phyloP scores from a whole-genome alignment of 2,888 invertebrate species.

The Agonopterix arenella region DNA sequence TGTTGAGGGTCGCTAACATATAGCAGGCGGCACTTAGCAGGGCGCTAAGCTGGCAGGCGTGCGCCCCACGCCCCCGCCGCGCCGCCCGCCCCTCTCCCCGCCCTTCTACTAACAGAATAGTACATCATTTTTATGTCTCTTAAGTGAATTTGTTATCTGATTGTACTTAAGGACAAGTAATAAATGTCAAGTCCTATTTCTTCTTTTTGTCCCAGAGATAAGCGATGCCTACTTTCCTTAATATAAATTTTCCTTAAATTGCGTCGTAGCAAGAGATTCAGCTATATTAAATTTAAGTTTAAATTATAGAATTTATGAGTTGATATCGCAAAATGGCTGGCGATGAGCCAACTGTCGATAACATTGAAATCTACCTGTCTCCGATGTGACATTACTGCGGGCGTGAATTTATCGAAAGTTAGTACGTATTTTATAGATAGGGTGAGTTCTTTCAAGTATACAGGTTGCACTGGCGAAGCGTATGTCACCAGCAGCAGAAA shows the following conservation, averaged over 20 bases:
- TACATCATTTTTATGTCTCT: constrained; percentile 40
- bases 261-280: background rate
- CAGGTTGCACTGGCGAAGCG: constrained; percentile 15
- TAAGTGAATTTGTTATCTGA: constrained; percentile 51
- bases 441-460: constrained; percentile 8
- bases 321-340: constrained; percentile 21
- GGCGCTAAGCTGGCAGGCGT: constrained; percentile 36
- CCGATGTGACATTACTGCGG: background rate
- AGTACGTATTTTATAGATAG: background rate
- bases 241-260: background rate
- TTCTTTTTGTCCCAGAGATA: constrained; percentile 19
- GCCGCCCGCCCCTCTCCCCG: background rate
- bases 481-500: constrained; percentile 53
- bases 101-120: constrained; percentile 19
- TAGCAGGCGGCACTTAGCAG: constrained; percentile 14
- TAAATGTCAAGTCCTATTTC: constrained; percentile 31
- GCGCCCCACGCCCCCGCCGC: constrained; percentile 13
- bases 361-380: constrained; percentile 20
- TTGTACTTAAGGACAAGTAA: constrained; percentile 33
- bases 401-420: background rate
- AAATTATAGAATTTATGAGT: constrained; percentile 23
- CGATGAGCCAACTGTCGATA: constrained; percentile 22
- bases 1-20: constrained; percentile 52
- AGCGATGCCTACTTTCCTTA: constrained; percentile 4
- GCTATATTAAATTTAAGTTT: constrained; percentile 7